Base-by-base conservation (phyloP, 2,113 vertebrate genomes). In the Oreotrochilus melanogaster region DNA sequence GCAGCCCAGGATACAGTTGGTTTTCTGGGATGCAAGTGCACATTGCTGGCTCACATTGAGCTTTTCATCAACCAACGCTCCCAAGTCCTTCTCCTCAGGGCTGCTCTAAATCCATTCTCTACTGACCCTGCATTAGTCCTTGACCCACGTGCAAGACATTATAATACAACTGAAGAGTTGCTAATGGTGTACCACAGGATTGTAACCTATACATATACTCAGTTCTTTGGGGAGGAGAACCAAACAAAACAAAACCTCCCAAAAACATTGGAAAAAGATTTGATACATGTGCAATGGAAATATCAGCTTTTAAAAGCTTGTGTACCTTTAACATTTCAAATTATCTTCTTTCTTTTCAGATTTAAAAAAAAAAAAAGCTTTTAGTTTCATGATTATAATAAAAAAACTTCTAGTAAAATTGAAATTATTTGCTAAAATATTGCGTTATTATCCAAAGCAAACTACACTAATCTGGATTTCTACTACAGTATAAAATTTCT, bases 271-370 rank as follows among this genome's bases (percentile, higher is more conserved):
- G 13, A 79, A 82, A 78, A 95, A 37, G 22, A 24, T 24, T 13
- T 61, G n/a, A 10, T 18, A 56, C 7, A 73, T 65, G 23, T 16
- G 7, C 16, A 76, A 78, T 19, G 39, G 30, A 78, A 73, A 4
- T 51, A 39, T 4, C 30, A 48, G 13, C 64, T 62, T 75, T 69
- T 53, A 30, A 56, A 53, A 82, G 30, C 67, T 60, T 6, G 2
- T 2, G 1, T 60, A 79, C 71, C 79, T 75, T 13, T 14, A 91
- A 53, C 8, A 65, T 30, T 25, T 72, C 23, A 47, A 91, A 69
- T 60, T 37, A 60, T 10, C 3, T 27, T 89, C 2, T 75, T 27
- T 89, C 2, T 75, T 67, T 58, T 45, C 0, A 0, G 3, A 0
- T 6, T 64, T 19, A 21, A 47, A 47, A 39, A 39, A 37, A 37